Base-by-base conservation (phyloP, 2,797 vertebrate genomes). In the Hydrophis major region DNA sequence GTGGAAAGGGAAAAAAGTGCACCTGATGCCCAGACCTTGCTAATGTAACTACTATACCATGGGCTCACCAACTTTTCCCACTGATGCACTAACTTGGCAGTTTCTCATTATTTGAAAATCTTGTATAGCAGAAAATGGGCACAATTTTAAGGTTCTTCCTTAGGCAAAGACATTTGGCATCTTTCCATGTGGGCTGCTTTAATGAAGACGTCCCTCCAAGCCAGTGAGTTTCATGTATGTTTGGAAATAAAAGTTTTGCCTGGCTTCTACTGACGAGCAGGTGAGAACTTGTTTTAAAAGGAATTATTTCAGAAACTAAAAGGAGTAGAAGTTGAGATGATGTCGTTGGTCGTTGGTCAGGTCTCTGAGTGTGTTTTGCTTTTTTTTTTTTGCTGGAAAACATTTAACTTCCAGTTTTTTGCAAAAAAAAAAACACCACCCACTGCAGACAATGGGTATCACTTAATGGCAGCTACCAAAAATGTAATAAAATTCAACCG, bases 1-100 rank as follows among this genome's bases (percentile, higher is more conserved):
- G 89, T 74, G 47, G 83, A 93, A 92, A 90, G 57, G 87, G 56
- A 94, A 78, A 16, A 7, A 16, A 7, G 50, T 87, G 56, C 86
- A n/a, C 89, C 94, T 66, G 37, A 10, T 4, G 14, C 55, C 86
- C 4, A 57, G 91, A 59, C 69, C 83, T 91, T 78, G 87, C 89
- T 89, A 90, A 86, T 91, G 22, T 37, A 91, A 92, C 89, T 92
- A 94, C 87, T 12, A 22, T 1, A 5, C 11, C 20, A 1, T 47
- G 55, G 37, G 27, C 13, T 14, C 14, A 57, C 55, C 56, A 28
- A 1, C 27, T 28, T 55, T 20, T 0, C 90, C 10, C 11, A 6
- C 11, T 78, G 27, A 53, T 37, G 37, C 2, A 3, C 28, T 6
- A 20, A 13, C 20, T 2, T 0, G 5, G 50, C 10, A 22, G 20